phyloP scores from a whole-genome alignment of 1,140 invertebrate genomes.

The Amphibalanus amphitrite region DNA sequence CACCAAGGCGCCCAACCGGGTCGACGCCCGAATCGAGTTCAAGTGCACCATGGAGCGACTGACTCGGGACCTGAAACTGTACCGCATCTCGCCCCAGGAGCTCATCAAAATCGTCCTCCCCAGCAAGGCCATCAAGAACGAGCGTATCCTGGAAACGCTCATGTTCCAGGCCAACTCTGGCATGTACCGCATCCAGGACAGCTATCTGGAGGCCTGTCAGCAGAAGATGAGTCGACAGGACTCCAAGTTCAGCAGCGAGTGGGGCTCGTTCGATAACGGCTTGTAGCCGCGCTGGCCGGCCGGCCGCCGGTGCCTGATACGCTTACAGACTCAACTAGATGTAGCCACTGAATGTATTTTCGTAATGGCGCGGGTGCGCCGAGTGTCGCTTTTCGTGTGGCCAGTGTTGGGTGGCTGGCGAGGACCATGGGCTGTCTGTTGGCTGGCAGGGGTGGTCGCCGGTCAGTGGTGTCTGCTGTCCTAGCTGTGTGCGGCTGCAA shows the following conservation, averaged over 20 bases:
- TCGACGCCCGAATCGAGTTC: constrained; percentile 72
- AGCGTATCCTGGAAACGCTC: constrained; percentile 75
- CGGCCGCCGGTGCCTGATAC: background rate
- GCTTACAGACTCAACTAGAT: constrained; percentile 2
- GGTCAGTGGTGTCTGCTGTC: no score
- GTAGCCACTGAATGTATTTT: constrained; percentile 4
- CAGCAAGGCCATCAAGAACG: constrained; percentile 82
- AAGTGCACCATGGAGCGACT: constrained; percentile 80
- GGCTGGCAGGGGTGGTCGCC: no score
- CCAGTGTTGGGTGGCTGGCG: no score
- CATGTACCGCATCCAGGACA: constrained; percentile 77
- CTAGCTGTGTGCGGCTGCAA: no score
- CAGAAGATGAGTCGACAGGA: constrained; percentile 74
- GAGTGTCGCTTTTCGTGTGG: background rate
- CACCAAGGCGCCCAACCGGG: constrained; percentile 41
- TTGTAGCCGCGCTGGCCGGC: constrained; percentile 24
- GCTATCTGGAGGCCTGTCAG: constrained; percentile 68
- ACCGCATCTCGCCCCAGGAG: constrained; percentile 80
- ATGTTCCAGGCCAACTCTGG: constrained; percentile 85
- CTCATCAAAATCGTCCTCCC: constrained; percentile 82
- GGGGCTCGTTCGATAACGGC: constrained; percentile 56
- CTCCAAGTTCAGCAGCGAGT: constrained; percentile 55
- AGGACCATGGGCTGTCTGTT: background rate
- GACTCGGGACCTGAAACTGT: constrained; percentile 69
- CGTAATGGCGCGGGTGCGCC: background rate